These are phyloP conservation scores for Gobionotothen gibberifrons DNA, from an alignment of 2,797 vertebrate genomes.

Conservation along the genomic window DNA sequence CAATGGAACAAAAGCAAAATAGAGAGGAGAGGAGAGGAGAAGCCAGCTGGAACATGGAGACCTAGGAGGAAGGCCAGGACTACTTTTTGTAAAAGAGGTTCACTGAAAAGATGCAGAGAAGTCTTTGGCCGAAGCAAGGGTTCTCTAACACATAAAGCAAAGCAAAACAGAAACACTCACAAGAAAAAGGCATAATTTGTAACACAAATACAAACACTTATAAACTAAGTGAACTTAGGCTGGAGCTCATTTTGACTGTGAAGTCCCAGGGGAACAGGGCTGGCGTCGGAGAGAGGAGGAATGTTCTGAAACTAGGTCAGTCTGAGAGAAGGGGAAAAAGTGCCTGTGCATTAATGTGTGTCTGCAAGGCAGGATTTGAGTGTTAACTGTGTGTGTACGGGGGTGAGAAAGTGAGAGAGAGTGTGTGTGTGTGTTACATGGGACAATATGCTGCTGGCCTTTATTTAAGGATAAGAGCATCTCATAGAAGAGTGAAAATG, in stretches of 20 bases:
- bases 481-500: conserved; percentile 34
- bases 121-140: conserved; percentile 1
- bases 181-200: conserved; percentile 17
- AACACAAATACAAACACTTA: conserved; percentile 26
- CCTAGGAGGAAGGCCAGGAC: conserved; percentile 48
- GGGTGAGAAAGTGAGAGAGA: conserved; percentile 23
- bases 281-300: conserved; percentile 74
- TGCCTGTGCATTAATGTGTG: conserved; percentile 51
- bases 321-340: conserved; percentile 45
- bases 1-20: conserved; percentile 52
- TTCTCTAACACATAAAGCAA: conserved; percentile 26
- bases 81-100: conserved; percentile 46
- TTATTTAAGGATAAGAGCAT: conserved; percentile 37
- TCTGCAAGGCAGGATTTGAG: conserved; percentile 56
- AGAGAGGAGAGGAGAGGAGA: conserved; percentile 42
- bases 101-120: conserved; percentile 32
- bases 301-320: conserved; percentile 82
- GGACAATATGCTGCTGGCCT: conserved; percentile 31
- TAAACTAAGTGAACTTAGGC: conserved; percentile 23
- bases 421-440: conserved; percentile 19
- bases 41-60: conserved; percentile 66
- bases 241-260: conserved; percentile 52
- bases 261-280: conserved; percentile 64
- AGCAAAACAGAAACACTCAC: conserved; percentile 28
- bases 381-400: conserved; percentile 36